Percentiles rank a stretch among this genome's conserved stretches.
Evolutionary conservation across 2,797 vertebrate genomes (phyloP).

Genomic region (Pteronotus mesoamericanus): DNA sequence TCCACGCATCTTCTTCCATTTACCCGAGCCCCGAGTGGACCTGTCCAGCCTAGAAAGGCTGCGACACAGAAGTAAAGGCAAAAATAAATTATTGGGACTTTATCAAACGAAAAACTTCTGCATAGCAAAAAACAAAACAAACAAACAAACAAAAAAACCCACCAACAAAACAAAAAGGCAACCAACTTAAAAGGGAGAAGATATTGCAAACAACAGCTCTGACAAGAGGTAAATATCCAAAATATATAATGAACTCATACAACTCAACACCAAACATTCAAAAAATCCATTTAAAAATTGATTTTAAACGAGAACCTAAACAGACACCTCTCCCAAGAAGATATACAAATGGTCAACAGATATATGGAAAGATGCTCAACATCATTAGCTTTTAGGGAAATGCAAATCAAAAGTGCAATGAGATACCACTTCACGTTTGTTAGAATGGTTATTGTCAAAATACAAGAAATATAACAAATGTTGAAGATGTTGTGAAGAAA

Average conservation of each 20-base stretch:
- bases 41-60: no score
- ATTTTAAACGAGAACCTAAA: neutral
- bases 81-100: neutral
- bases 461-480: neutral
- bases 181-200: neutral
- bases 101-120: neutral
- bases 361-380: neutral
- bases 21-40: no score
- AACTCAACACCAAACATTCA: neutral
- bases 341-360: neutral
- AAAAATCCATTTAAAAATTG: neutral
- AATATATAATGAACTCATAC: neutral
- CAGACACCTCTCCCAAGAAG: neutral
- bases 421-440: neutral
- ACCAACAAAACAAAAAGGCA: neutral
- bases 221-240: neutral
- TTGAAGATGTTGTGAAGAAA: neutral
- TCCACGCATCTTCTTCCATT: no score
- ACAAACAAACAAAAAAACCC: no score
- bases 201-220: neutral
- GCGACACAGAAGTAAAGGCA: neutral
- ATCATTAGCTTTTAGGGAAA: neutral
- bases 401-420: neutral
- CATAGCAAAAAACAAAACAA: neutral
- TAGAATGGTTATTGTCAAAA: neutral